These are phyloP conservation scores for Pseudochirops corinnae DNA, from an alignment of 2,797 vertebrate genomes.

Conservation along the genomic window DNA sequence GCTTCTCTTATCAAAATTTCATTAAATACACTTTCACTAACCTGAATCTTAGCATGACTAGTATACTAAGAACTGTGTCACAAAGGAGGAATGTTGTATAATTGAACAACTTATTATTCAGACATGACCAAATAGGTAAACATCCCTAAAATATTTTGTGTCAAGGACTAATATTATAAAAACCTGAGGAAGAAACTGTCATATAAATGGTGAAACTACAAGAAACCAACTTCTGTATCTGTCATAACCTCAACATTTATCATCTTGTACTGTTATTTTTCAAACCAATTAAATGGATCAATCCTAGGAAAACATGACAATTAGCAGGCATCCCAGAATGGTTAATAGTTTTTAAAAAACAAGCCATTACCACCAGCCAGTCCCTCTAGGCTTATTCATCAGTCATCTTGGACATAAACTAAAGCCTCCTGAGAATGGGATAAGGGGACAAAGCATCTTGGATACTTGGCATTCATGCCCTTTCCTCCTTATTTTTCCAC, in stretches of 20 bases:
- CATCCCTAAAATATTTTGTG: background rate
- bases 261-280: conserved; percentile 61
- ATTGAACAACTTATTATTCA: conserved; percentile 23
- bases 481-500: background rate
- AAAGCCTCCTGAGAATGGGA: background rate
- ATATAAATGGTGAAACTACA: background rate
- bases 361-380: conserved; percentile 28
- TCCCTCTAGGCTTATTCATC: conserved; percentile 34
- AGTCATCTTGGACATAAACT: conserved; percentile 22
- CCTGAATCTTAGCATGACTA: background rate
- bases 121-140: background rate
- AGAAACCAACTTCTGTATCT: background rate
- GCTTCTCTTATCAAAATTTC: conserved; percentile 20
- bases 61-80: conserved; percentile 44
- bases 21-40: background rate
- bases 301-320: conserved; percentile 49
- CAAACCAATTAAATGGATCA: conserved; percentile 43
- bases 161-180: conserved; percentile 20
- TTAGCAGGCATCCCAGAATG: conserved; percentile 35
- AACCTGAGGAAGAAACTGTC: conserved; percentile 4
- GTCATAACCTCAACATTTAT: conserved; percentile 35
- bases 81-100: conserved; percentile 45
- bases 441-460: background rate
- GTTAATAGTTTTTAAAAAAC: conserved; percentile 16
- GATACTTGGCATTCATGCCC: background rate